A percentile compares a stretch with the other conserved stretches of the same genome.
phyloP scores from a whole-genome alignment of 1,140 invertebrate genomes.

The Drosophila azteca region DNA sequence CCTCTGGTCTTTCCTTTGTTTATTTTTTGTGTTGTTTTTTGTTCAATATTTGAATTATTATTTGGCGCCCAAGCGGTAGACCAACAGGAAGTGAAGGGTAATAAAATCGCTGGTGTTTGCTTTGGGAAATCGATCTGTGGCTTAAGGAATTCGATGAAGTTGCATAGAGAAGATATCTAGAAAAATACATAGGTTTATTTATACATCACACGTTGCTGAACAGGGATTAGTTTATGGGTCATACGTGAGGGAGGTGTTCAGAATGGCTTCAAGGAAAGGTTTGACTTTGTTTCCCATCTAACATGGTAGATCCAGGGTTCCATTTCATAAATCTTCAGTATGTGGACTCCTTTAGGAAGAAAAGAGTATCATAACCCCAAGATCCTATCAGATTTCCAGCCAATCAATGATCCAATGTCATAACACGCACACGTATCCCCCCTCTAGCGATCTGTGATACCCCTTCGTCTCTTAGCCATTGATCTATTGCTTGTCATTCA shows the following conservation, averaged over 20 bases:
- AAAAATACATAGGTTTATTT: slow-evolving; percentile 38
- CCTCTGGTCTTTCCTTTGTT: slow-evolving; percentile 54
- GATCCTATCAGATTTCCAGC: slow-evolving; percentile 3
- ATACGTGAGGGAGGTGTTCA: slow-evolving; percentile 40
- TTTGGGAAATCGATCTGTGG: background rate
- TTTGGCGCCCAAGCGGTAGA: slow-evolving; percentile 49
- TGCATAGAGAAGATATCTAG: slow-evolving; percentile 14
- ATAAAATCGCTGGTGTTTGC: slow-evolving; percentile 42
- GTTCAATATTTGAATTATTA: slow-evolving; percentile 63
- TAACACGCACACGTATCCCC: background rate
- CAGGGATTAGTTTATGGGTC: slow-evolving; percentile 44
- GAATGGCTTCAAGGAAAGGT: slow-evolving; percentile 27
- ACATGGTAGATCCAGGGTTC: no score
- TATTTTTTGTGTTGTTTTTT: slow-evolving; percentile 25
- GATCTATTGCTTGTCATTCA: slow-evolving; percentile 56
- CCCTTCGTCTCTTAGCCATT: slow-evolving; percentile 7
- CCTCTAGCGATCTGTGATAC: background rate
- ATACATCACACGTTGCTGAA: slow-evolving; percentile 42
- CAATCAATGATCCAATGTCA: slow-evolving; percentile 28
- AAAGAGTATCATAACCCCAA: background rate
- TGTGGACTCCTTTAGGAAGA: no score
- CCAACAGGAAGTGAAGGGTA: slow-evolving; percentile 58
- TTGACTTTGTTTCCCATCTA: slow-evolving; percentile 8
- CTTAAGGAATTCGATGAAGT: slow-evolving; percentile 12
- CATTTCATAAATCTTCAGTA: no score